A percentile compares a stretch with the other conserved stretches of the same genome.
Evolutionary conservation across 2,888 invertebrate genomes (phyloP).

Genomic region (Tenthredo livida): DNA sequence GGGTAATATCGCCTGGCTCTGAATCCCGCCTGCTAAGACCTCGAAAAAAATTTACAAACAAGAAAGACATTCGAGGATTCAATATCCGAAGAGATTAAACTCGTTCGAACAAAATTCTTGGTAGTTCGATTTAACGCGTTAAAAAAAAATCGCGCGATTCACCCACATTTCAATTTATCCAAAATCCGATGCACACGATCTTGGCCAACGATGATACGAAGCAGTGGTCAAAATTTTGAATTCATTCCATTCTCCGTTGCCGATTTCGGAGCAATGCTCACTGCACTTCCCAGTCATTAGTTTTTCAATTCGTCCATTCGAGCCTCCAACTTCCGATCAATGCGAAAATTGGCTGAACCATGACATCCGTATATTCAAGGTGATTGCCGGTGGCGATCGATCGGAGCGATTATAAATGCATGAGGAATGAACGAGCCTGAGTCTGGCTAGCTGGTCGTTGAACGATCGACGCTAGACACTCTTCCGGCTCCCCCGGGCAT

Average conservation of each 20-base stretch:
- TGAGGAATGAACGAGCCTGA: not conserved
- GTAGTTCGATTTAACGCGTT: not conserved
- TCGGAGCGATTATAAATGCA: not conserved
- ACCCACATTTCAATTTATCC: not conserved
- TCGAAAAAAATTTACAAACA: not conserved
- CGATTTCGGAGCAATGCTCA: not conserved
- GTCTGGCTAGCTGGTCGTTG: not conserved
- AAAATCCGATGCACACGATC: not conserved
- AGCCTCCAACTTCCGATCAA: not conserved
- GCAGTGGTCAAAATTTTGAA: not conserved
- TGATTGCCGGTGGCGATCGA: conserved; percentile 1
- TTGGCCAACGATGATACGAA: not conserved
- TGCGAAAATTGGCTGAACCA: not conserved
- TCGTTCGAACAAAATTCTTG: not conserved
- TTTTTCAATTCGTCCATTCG: not conserved
- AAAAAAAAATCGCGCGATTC: not conserved
- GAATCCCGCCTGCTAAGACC: not conserved
- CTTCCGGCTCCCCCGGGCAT: not conserved
- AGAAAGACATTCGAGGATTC: not conserved
- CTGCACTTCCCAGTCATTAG: not conserved
- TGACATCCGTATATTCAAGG: not conserved
- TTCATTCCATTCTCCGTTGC: not conserved
- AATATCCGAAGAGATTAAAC: not conserved
- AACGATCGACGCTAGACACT: not conserved
- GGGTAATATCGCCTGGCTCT: not conserved